Evolutionary conservation across 1,140 invertebrate species (phyloP).

Genomic region (Diorhabda sublineata): DNA sequence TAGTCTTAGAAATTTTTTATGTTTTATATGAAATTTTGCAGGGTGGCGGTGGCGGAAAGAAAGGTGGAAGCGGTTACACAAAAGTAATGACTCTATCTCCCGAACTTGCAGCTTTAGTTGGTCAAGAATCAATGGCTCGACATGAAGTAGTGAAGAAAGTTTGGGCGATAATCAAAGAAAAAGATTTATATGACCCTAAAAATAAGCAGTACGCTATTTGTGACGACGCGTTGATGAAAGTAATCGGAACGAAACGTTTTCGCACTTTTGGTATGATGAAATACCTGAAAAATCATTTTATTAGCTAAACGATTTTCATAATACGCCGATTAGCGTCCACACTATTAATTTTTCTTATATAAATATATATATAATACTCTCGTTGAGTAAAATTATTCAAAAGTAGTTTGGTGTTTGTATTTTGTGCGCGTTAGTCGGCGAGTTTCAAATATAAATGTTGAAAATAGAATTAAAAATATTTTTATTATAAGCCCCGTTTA

Average conservation of each 20-base stretch:
- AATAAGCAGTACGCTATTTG: slow-evolving; percentile 93
- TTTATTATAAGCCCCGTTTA: slow-evolving; percentile 10
- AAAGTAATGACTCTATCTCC: slow-evolving; percentile 78
- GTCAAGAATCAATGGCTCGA: slow-evolving; percentile 77
- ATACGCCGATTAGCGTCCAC: background rate
- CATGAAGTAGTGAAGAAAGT: slow-evolving; percentile 91
- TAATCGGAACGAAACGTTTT: slow-evolving; percentile 86
- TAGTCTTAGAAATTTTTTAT: too few relatives aligned
- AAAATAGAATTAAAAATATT: slow-evolving; percentile 11
- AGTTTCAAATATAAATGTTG: slow-evolving; percentile 1
- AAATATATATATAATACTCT: background rate
- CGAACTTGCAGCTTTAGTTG: slow-evolving; percentile 79
- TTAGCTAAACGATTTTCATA: slow-evolving; percentile 53
- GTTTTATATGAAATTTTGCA: slow-evolving; percentile 5
- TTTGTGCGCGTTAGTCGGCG: background rate
- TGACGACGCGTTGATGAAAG: slow-evolving; percentile 83
- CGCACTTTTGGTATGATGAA: slow-evolving; percentile 95
- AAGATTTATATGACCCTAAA: slow-evolving; percentile 86
- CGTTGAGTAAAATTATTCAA: background rate
- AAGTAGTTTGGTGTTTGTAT: slow-evolving; percentile 7
- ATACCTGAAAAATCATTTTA: slow-evolving; percentile 86
- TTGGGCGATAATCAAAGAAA: slow-evolving; percentile 90
- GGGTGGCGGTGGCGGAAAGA: slow-evolving; percentile 41
- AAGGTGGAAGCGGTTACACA: slow-evolving; percentile 72
- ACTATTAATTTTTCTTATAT: background rate